Percentiles rank a stretch among this genome's conserved stretches.
phyloP scores from a whole-genome alignment of 2,888 invertebrate genomes.

The Lasioglossum zephyrum region DNA sequence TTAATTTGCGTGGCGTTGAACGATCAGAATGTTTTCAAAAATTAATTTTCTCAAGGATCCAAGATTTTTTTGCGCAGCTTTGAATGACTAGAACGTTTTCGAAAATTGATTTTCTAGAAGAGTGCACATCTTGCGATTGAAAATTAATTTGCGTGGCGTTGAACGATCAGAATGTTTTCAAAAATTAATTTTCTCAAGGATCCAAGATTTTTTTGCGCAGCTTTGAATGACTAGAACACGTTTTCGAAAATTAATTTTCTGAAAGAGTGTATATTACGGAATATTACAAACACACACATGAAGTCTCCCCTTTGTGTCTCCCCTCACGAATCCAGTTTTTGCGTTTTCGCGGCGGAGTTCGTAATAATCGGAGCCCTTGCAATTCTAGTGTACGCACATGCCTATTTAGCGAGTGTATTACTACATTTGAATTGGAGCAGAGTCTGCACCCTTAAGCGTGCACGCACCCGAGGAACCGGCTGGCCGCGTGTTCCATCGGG shows the following conservation, averaged over 20 bases:
- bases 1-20: no score
- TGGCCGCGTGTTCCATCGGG: conserved; percentile 55
- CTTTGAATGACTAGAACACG: background rate
- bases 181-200: no score
- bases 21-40: no score
- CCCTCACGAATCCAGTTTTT: background rate
- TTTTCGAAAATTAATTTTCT: background rate
- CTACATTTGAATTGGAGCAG: background rate
- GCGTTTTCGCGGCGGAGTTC: background rate
- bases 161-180: no score
- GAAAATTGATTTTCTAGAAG: no score
- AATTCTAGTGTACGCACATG: background rate
- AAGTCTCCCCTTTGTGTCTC: background rate
- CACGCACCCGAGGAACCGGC: conserved; percentile 43
- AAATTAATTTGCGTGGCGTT: no score
- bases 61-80: no score
- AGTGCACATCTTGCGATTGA: no score
- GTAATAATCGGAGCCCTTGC: background rate
- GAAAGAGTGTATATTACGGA: background rate
- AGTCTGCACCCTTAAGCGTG: conserved; percentile 36
- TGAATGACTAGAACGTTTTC: no score
- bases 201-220: no score
- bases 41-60: no score
- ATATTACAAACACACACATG: background rate
- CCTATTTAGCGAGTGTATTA: background rate